Evolutionary conservation across 1,140 invertebrate species (phyloP).

Genomic region (Eubasilissa regina): DNA sequence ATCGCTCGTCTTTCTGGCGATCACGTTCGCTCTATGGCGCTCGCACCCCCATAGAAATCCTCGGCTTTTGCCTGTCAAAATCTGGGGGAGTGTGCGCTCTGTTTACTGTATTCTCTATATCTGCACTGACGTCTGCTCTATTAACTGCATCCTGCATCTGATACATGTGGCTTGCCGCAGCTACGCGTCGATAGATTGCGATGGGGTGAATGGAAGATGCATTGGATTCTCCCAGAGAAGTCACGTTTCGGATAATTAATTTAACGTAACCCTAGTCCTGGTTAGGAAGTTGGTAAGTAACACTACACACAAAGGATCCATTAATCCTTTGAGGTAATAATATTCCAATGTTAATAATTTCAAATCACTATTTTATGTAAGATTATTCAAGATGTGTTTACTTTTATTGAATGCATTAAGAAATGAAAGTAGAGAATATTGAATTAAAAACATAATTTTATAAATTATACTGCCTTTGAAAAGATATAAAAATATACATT

Average conservation of each 20-base stretch:
- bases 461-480: too few relatives aligned
- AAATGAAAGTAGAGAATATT: too few relatives aligned
- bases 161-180: neutral
- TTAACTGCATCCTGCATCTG: constrained; percentile 37
- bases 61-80: constrained; percentile 21
- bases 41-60: constrained; percentile 11
- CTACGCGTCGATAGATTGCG: constrained; percentile 11
- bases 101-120: constrained; percentile 19
- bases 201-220: neutral
- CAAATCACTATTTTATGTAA: too few relatives aligned
- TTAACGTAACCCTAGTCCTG: neutral
- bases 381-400: too few relatives aligned
- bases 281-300: too few relatives aligned
- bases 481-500: too few relatives aligned
- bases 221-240: neutral
- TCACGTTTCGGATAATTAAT: neutral
- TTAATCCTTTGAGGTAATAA: too few relatives aligned
- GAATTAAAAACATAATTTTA: too few relatives aligned
- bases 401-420: too few relatives aligned
- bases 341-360: too few relatives aligned
- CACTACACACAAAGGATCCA: too few relatives aligned
- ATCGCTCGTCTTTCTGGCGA: constrained; percentile 22
- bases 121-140: constrained; percentile 38
- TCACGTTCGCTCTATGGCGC: constrained; percentile 26
- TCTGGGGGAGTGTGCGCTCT: constrained; percentile 21